Evolutionary conservation across 2,888 invertebrate genomes (phyloP).

Genomic region (Neuroscelio doddi): DNA sequence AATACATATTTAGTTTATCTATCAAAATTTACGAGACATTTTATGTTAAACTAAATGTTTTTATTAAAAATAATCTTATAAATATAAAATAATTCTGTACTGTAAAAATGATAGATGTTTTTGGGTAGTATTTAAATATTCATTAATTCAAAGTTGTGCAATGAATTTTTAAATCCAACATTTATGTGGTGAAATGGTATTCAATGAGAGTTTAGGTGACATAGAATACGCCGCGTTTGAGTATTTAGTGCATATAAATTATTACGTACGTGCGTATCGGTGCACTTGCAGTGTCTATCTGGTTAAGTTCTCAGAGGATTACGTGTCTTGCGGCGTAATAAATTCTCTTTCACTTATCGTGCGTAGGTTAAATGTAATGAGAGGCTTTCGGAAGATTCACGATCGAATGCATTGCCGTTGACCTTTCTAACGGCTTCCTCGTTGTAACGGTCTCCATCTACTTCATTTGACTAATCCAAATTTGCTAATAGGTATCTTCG

Average conservation of each 20-base stretch:
- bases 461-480: slow-evolving; percentile 34
- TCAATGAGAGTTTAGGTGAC: no score
- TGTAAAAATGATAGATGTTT: no score
- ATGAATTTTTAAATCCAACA: no score
- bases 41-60: no score
- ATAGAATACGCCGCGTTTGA: no score
- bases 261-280: slow-evolving; percentile 22
- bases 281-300: slow-evolving; percentile 14
- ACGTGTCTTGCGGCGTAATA: slow-evolving; percentile 34
- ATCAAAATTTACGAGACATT: no score
- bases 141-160: no score
- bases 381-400: slow-evolving; percentile 53
- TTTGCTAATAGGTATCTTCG: slow-evolving; percentile 18
- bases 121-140: no score
- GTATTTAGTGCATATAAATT: slow-evolving; percentile 31
- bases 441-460: slow-evolving; percentile 39
- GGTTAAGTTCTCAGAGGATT: slow-evolving; percentile 22
- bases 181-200: no score
- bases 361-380: slow-evolving; percentile 51
- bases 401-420: slow-evolving; percentile 53
- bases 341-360: slow-evolving; percentile 31
- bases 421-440: slow-evolving; percentile 44
- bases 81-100: no score
- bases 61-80: no score
- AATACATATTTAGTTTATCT: not conserved